These are phyloP conservation scores for Epinotia ramella DNA, from an alignment of 2,888 invertebrate species.

Conservation along the genomic window DNA sequence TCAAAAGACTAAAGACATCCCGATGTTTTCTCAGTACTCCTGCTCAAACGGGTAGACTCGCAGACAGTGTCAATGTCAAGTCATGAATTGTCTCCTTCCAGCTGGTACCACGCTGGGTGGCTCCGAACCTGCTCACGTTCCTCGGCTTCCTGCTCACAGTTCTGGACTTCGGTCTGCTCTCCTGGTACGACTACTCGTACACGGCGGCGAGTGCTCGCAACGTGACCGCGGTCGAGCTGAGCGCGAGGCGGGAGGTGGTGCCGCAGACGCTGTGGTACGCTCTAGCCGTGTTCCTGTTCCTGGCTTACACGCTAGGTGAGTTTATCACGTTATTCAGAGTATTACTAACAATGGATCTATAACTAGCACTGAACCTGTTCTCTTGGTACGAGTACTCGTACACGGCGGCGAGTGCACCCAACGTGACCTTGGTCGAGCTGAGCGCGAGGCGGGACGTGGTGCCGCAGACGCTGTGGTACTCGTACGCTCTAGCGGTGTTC, in stretches of 20 bases:
- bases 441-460: slow-evolving; percentile 73
- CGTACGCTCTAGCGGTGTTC: slow-evolving; percentile 92
- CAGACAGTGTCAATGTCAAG: too few relatives aligned
- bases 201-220: slow-evolving; percentile 87
- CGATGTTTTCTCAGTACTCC: too few relatives aligned
- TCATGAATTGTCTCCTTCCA: slow-evolving; percentile 68
- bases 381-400: slow-evolving; percentile 95
- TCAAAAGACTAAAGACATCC: too few relatives aligned
- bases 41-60: too few relatives aligned
- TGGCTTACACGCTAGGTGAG: slow-evolving; percentile 98
- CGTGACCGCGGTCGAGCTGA: slow-evolving; percentile 61
- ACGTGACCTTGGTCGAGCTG: slow-evolving; percentile 63
- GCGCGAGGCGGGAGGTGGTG: slow-evolving; percentile 73
- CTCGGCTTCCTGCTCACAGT: slow-evolving; percentile 97
- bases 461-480: slow-evolving; percentile 95
- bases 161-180: slow-evolving; percentile 92
- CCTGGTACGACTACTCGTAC: slow-evolving; percentile 95
- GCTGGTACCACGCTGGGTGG: slow-evolving; percentile 97
- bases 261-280: slow-evolving; percentile 95
- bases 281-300: slow-evolving; percentile 94
- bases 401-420: slow-evolving; percentile 87
- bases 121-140: slow-evolving; percentile 98
- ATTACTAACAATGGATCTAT: too few relatives aligned
- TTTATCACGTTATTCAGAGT: too few relatives aligned
- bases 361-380: slow-evolving; percentile 96